Conservation (phyloP, 2,797 vertebrate species). For the Eidolon dupreanum region DNA sequence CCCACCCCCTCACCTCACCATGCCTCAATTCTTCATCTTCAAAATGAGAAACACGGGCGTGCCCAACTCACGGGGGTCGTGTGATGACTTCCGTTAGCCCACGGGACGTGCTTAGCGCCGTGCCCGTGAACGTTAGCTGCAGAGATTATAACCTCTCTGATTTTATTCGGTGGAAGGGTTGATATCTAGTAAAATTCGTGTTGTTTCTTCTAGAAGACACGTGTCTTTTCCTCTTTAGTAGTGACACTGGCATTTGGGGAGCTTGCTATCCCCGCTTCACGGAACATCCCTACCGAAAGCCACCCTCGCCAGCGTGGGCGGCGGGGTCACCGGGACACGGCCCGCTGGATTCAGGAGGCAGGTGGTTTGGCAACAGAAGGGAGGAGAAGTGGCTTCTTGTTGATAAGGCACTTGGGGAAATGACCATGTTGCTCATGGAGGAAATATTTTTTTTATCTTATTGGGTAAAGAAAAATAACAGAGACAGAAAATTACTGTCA, state of each 20-base stretch:
- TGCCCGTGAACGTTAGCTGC: not conserved
- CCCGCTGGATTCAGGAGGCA: not conserved
- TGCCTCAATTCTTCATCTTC: not conserved
- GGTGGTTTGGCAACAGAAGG: not conserved
- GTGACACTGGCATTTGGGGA: not conserved
- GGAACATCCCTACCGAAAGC: not conserved
- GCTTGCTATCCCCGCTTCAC: not conserved
- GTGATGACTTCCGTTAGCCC: too few relatives aligned
- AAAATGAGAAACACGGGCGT: not conserved
- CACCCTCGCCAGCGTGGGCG: fast-evolving
- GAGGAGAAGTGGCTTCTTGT: not conserved
- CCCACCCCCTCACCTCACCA: too few relatives aligned
- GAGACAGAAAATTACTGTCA: not conserved
- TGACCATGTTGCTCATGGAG: not conserved
- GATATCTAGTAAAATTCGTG: not conserved
- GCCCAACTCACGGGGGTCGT: not conserved
- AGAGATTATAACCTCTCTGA: not conserved
- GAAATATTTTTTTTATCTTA: constrained; percentile 32
- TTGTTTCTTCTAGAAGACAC: not conserved
- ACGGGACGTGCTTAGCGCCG: fast-evolving
- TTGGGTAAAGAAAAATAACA: constrained; percentile 46
- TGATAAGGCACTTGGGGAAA: not conserved
- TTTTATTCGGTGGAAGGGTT: not conserved
- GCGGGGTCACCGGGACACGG: fast-evolving
- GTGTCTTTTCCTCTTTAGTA: not conserved